Evolutionary conservation across 1,140 invertebrate genomes (phyloP), one percentile per base, ranked within the genome.

Genomic region (Pachyrhynchus sulphureomaculatus): DNA sequence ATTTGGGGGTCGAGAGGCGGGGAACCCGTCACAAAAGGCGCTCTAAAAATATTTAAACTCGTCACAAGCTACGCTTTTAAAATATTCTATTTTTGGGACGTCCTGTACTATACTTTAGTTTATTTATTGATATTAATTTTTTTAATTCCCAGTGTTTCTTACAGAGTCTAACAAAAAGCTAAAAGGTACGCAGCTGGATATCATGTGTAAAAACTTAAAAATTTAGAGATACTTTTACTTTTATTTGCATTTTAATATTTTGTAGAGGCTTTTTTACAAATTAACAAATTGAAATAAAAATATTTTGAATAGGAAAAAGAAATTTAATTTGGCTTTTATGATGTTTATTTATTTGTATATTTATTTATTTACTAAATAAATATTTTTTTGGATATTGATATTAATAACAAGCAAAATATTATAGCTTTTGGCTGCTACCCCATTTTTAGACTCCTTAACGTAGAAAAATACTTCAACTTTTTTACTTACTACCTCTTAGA

Each of bases 141-240:
- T 75, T 75, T 76, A 76, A 76, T 76, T 72, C 74, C 74, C 74
- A 74, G 72, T 76, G 71, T 76, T 83, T 83, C 80, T 85, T 85
- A 84, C 84, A 86, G 84, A 83, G 82, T 83, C 84, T 83, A 86
- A 86, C 83, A 86, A 85, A 85, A 84, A 83, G 79, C 80, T 84
- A 73, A 85, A 84, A 86, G 84, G 84, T 85, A 86, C 74, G 76
- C 68, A 60, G 69, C 63, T 64, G 64, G 64, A 57, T 24, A 53
- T 17, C 45, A 54, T 54, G 47, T 62, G 47, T 49, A 49, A 62
- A 58, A 52, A 49, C 17, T 49, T 53, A 47, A 32, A 64, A 48
- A 29, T 29, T 29, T 29, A 29, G 26, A 29, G 5, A 29, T 29
- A 29, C 12, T 26, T 26, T 26, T 26, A 26, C 12, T 29, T 29